Percentiles rank a stretch among this genome's conserved stretches.
Conservation (phyloP, 2,888 invertebrate species). For the Dryadula phaetusa region DNA sequence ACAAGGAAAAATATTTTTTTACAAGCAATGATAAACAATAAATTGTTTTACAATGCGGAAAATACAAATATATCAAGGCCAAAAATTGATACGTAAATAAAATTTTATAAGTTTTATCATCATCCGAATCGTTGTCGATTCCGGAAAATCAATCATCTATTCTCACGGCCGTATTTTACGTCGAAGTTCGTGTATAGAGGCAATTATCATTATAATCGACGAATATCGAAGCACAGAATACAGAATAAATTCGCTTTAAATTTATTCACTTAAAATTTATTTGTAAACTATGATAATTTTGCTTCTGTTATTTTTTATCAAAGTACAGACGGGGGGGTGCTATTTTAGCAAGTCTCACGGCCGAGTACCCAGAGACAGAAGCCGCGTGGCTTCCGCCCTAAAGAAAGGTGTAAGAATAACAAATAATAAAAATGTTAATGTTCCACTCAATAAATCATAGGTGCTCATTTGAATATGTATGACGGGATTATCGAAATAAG, state of each 20-base stretch:
- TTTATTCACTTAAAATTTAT: slow-evolving; percentile 81
- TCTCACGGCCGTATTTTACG: slow-evolving; percentile 82
- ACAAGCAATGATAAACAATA: slow-evolving; percentile 11
- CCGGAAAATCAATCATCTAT: slow-evolving; percentile 77
- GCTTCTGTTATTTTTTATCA: slow-evolving; percentile 73
- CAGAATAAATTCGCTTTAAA: slow-evolving; percentile 82
- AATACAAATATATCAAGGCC: slow-evolving; percentile 41
- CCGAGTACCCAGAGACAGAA: slow-evolving; percentile 79
- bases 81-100: slow-evolving; percentile 35
- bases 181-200: slow-evolving; percentile 76
- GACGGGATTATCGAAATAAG: slow-evolving; percentile 78
- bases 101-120: slow-evolving; percentile 39
- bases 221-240: slow-evolving; percentile 76
- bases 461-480: slow-evolving; percentile 83
- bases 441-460: slow-evolving; percentile 85
- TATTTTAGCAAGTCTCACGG: slow-evolving; percentile 77
- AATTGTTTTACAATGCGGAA: slow-evolving; percentile 29
- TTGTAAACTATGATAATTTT: slow-evolving; percentile 83
- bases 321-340: slow-evolving; percentile 63
- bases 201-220: slow-evolving; percentile 81
- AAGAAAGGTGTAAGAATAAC: slow-evolving; percentile 83
- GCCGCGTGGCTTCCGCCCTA: slow-evolving; percentile 83
- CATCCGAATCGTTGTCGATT: slow-evolving; percentile 54
- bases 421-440: slow-evolving; percentile 85
- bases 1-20: background rate